These are phyloP conservation scores for Bugula neritina DNA, from an alignment of 2,888 invertebrate species.

Conservation along the genomic window DNA sequence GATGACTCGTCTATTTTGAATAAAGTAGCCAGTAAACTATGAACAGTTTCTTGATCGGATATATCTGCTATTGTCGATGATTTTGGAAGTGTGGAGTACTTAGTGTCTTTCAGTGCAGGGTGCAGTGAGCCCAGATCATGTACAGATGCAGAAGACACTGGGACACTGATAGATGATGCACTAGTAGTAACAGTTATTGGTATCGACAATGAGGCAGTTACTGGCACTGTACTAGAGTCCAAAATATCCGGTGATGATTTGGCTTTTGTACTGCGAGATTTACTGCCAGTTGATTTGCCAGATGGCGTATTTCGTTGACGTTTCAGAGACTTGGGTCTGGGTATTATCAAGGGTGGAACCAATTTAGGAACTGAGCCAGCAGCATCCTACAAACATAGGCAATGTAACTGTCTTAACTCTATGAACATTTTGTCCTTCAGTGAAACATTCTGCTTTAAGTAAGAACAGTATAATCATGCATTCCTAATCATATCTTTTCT, in stretches of 20 bases:
- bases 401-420: no score
- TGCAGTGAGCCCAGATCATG: not conserved
- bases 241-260: not conserved
- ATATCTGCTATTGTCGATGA: not conserved
- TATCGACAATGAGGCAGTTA: not conserved
- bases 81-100: not conserved
- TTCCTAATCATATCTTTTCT: no score
- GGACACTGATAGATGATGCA: not conserved
- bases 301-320: not conserved
- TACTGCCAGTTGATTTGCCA: slow-evolving; percentile 5
- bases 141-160: not conserved
- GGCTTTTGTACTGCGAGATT: slow-evolving; percentile 17
- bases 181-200: not conserved
- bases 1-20: not conserved
- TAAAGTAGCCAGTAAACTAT: not conserved
- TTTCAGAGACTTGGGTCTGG: not conserved
- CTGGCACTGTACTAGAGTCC: not conserved
- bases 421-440: no score
- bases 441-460: no score
- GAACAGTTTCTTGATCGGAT: slow-evolving; percentile 17
- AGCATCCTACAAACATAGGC: not conserved
- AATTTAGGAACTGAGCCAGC: not conserved
- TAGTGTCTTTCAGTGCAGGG: slow-evolving; percentile 21
- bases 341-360: slow-evolving; percentile 1
- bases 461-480: no score